Evolutionary conservation across 2,797 vertebrate species (phyloP).

Genomic region (Buphagus erythrorhynchus): DNA sequence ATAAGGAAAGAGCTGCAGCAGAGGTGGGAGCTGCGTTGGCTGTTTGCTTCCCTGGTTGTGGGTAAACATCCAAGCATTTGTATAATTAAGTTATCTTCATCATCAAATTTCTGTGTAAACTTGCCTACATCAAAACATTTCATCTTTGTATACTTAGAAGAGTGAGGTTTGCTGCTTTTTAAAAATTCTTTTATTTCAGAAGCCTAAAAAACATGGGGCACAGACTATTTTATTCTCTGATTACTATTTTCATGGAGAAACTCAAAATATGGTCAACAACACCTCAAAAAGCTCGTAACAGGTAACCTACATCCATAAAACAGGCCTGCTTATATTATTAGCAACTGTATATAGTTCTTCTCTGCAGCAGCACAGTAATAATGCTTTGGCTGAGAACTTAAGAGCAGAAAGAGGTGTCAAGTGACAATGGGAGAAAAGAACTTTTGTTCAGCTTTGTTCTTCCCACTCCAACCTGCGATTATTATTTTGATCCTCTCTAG

Average conservation of each 20-base stretch:
- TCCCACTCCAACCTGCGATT: not conserved
- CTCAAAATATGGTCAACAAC: not conserved
- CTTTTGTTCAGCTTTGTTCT: not conserved
- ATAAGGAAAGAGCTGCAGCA: not conserved
- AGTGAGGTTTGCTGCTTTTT: not conserved
- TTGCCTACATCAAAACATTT: not conserved
- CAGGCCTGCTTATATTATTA: not conserved
- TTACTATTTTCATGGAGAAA: not conserved
- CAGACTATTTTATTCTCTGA: not conserved
- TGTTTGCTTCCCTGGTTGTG: not conserved
- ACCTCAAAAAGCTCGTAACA: not conserved
- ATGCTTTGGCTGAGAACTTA: not conserved
- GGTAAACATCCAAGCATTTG: constrained; percentile 10
- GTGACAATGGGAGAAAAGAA: not conserved
- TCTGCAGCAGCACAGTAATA: not conserved
- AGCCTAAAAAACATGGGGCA: not conserved
- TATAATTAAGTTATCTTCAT: constrained; percentile 19
- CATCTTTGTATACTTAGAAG: not conserved
- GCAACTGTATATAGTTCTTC: not conserved
- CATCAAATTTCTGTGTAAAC: not conserved
- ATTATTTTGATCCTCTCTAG: not conserved
- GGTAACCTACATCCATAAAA: not conserved
- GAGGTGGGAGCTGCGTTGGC: not conserved
- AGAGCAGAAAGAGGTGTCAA: not conserved
- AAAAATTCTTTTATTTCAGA: not conserved